Base-by-base conservation (phyloP, 2,113 vertebrate species). In the Rhodinocichla rosea region DNA sequence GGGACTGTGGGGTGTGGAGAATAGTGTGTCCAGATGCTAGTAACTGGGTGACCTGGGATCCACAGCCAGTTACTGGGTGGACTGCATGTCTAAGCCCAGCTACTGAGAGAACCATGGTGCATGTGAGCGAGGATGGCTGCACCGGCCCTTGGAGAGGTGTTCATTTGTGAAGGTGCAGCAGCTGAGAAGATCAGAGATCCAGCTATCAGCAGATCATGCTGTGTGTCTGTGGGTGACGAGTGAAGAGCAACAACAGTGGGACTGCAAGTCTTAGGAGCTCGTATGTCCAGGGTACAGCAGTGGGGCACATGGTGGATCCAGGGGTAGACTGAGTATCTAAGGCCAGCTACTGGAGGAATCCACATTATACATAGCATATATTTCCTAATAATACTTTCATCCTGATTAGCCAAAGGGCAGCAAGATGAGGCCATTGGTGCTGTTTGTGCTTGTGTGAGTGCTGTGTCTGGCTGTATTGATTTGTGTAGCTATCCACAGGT, bases 141-240 rank as follows among this genome's bases (percentile, higher is more conserved):
- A 67, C 11, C 32, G 53, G 55, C 23, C 30, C 39, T 4, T n/a
- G 50, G 26, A 45, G 33, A 28, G 6, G 21, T 32, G 11, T 2
- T 75, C n/a, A 3, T 64, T 39, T 8, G 2, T 60, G 52, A 75
- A 68, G 10, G 10, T 35, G 28, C n/a, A 80, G 55, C 6, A 40
- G 21, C 26, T 14, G 15, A 39, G 49, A 55, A 59, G 39, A 70
- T 16, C 0, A 0, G 44, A 33, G 33, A 64, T 42, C 17, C 12
- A 19, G 27, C 11, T 68, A 44, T 7, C 59, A 67, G 39, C 14
- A 52, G 13, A 33, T 74, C 26, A 27, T 7, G 63, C 20, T 33
- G 20, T 15, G 35, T 44, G 69, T 49, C 39, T 40, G 39, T 74
- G 22, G n/a, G 23, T 50, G 20, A 30, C 0, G 1, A 39, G 20